Evolutionary conservation across 2,888 invertebrate genomes (phyloP), one percentile per base, ranked within the genome.

Genomic region (Ferdinandea cuprea): DNA sequence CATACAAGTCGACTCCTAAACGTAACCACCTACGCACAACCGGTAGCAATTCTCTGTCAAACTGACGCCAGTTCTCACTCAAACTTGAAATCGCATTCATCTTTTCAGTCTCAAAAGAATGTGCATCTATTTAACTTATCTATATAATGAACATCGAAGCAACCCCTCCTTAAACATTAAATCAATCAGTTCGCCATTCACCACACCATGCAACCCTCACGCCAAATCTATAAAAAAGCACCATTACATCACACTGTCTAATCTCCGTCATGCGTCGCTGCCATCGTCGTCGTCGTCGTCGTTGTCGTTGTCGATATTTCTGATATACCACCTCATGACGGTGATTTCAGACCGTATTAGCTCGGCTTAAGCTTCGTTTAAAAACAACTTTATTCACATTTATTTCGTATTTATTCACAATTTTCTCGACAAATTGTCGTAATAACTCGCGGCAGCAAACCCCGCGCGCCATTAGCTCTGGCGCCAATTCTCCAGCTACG

Each of bases 401-500:
- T 73, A 66, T 79, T 68, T 37, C 76, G 56, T 32, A 76, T 76
- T 76, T 76, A 76, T 78, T 72, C 78, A 78, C 83, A 73, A 78
- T 83, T 72, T 83, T 83, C 78, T 54, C 72, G 48, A 78, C 72
- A 83, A 72, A 83, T 78, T 83, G 83, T 83, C 61, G 83, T 72
- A 78, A 83, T 78, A 83, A 78, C 72, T 83, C 72, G 48, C 56
- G 25, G 46, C 52, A 54, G 66, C 66, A 77, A 19, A 56, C 61
- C 5, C 37, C 61, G 72, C 63, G 19, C 76, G 81, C 66, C 76
- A 66, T 71, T 65, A 50, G 37, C 59, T 21, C 25, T 78, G 83
- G 83, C 83, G 83, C 83, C 83, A 83, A 61, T 63, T 68, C 63
- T 44, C 68, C 72, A 73, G n/a, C 72, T 83, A 83, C 83, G 83